phyloP scores from a whole-genome alignment of 2,113 vertebrate species.

The Ameiurus melas region DNA sequence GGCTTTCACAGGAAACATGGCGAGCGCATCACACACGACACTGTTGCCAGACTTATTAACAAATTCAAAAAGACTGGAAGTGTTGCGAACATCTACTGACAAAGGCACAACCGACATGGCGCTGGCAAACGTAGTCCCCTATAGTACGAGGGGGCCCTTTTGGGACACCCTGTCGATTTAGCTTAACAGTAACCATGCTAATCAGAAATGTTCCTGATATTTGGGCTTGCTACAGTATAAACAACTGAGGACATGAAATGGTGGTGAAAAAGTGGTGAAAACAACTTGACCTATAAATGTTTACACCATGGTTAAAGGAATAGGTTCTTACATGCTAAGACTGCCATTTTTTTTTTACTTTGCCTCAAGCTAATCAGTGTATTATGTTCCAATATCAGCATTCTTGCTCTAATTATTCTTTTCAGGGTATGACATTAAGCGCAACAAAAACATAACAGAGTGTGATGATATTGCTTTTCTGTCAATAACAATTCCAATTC shows the following conservation, averaged over 20 bases:
- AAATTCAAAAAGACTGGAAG: no score
- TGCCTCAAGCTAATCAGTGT: background rate
- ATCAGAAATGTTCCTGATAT: background rate
- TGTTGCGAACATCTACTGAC: no score
- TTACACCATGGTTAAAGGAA: background rate
- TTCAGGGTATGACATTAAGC: background rate
- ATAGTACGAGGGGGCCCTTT: no score
- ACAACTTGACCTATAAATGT: background rate
- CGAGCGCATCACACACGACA: no score
- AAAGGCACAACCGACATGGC: no score
- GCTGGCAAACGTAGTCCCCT: no score
- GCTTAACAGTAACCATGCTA: background rate
- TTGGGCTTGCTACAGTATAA: background rate
- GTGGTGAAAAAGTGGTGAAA: background rate
- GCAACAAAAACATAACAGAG: background rate
- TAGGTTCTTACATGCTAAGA: background rate
- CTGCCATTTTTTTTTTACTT: background rate
- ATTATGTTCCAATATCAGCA: background rate
- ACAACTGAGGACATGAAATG: background rate
- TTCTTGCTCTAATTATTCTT: background rate
- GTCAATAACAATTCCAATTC: background rate
- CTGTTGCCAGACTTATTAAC: no score
- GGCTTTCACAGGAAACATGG: no score
- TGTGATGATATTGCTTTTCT: background rate
- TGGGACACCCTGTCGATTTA: background rate